A percentile compares a stretch with the other conserved stretches of the same genome.
Evolutionary conservation across 2,888 invertebrate species (phyloP).

Genomic region (Euzophera pinguis): DNA sequence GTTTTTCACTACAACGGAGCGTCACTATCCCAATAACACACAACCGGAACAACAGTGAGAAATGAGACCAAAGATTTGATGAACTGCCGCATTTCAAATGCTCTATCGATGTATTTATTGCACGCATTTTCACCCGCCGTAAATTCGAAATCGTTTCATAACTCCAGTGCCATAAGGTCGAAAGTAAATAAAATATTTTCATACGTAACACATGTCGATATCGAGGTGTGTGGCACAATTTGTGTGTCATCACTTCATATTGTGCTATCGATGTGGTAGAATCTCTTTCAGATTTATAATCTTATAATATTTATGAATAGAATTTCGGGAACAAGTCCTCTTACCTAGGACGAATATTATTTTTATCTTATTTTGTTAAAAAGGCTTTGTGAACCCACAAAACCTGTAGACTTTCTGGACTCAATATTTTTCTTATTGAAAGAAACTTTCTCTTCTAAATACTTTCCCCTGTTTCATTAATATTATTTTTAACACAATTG

Average conservation of each 20-base stretch:
- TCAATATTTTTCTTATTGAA: too few species aligned
- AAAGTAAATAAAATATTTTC: slow-evolving; percentile 12
- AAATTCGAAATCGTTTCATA: slow-evolving; percentile 27
- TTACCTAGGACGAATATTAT: background rate
- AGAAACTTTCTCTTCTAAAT: too few species aligned
- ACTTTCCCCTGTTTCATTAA: too few species aligned
- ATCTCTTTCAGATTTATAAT: slow-evolving; percentile 31
- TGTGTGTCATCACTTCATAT: slow-evolving; percentile 57
- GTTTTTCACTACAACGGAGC: slow-evolving; percentile 7
- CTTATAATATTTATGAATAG: slow-evolving; percentile 19
- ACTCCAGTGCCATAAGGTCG: slow-evolving; percentile 19
- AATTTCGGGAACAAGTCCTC: background rate
- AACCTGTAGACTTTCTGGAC: too few species aligned
- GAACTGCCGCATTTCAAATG: slow-evolving; percentile 58
- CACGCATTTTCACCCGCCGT: slow-evolving; percentile 24
- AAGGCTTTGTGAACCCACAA: too few species aligned
- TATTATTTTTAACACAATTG: too few species aligned
- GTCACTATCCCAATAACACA: slow-evolving; percentile 35
- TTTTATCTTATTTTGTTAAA: background rate
- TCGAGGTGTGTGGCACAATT: slow-evolving; percentile 52
- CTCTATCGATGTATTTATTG: slow-evolving; percentile 61
- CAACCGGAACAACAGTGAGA: slow-evolving; percentile 52
- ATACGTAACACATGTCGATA: slow-evolving; percentile 38
- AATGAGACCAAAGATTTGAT: slow-evolving; percentile 66
- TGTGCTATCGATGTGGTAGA: slow-evolving; percentile 41